Conservation (phyloP, 2,797 vertebrate genomes). For the Sebastes umbrosus region DNA sequence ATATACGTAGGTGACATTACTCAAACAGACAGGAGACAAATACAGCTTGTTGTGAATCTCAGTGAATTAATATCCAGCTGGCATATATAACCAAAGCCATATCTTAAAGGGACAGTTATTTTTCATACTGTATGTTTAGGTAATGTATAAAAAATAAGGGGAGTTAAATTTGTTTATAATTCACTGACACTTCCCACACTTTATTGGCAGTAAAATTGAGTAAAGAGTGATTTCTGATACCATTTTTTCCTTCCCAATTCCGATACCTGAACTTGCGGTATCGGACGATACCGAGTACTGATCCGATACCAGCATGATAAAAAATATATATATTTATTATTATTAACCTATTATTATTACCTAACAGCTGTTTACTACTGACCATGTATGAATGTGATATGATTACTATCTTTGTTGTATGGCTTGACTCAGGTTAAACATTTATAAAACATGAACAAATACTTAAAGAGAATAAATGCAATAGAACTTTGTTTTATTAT, state of each 20-base stretch:
- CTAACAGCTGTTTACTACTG: too few species aligned
- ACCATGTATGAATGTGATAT: too few species aligned
- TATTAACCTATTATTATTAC: too few species aligned
- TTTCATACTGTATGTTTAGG: background rate
- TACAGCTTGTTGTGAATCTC: background rate
- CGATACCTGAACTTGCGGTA: too few species aligned
- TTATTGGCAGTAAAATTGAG: background rate
- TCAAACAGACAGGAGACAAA: background rate
- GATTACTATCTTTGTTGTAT: too few species aligned
- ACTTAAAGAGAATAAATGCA: too few species aligned
- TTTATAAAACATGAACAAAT: too few species aligned
- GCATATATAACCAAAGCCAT: background rate
- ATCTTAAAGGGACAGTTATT: background rate
- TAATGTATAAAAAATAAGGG: background rate
- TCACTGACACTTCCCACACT: background rate
- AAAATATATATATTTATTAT: too few species aligned
- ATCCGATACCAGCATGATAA: too few species aligned
- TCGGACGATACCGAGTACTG: too few species aligned
- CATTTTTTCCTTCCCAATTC: fast-evolving
- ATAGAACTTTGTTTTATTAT: too few species aligned
- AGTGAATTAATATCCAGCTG: background rate
- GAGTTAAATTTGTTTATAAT: background rate
- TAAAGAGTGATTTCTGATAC: background rate
- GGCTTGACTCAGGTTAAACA: too few species aligned
- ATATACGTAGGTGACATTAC: background rate